Percentiles rank a stretch among this genome's conserved stretches.
These are phyloP conservation scores for Harpalus rufipes DNA, from an alignment of 2,888 invertebrate genomes.

Conservation along the genomic window DNA sequence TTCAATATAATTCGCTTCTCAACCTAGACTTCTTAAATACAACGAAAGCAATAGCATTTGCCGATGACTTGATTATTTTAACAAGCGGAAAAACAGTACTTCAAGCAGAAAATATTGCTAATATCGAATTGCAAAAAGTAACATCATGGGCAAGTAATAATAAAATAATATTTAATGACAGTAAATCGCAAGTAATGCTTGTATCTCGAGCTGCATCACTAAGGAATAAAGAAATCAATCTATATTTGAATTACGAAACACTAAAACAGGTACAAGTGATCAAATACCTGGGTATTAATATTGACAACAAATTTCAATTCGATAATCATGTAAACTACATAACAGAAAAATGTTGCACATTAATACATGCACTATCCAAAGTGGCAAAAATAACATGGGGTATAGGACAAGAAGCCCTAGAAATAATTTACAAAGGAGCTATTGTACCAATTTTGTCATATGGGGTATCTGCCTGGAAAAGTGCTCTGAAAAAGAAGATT, in stretches of 20 bases:
- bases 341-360: background rate
- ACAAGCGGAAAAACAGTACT: background rate
- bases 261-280: background rate
- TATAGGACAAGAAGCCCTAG: background rate
- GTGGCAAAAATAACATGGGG: background rate
- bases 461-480: background rate
- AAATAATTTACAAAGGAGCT: background rate
- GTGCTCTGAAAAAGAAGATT: background rate
- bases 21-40: background rate
- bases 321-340: background rate
- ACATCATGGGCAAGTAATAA: too few species aligned
- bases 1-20: background rate
- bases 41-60: constrained; percentile 1
- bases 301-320: background rate
- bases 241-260: background rate
- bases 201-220: too few species aligned
- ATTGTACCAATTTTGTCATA: too few species aligned
- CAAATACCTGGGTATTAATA: background rate
- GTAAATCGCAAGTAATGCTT: too few species aligned
- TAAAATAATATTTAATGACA: too few species aligned
- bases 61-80: background rate
- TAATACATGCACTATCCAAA: background rate
- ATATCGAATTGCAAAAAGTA: background rate
- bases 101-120: constrained; percentile 8
- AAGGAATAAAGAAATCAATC: too few species aligned